phyloP scores from a whole-genome alignment of 2,113 vertebrate genomes.

The Xenopus borealis region DNA sequence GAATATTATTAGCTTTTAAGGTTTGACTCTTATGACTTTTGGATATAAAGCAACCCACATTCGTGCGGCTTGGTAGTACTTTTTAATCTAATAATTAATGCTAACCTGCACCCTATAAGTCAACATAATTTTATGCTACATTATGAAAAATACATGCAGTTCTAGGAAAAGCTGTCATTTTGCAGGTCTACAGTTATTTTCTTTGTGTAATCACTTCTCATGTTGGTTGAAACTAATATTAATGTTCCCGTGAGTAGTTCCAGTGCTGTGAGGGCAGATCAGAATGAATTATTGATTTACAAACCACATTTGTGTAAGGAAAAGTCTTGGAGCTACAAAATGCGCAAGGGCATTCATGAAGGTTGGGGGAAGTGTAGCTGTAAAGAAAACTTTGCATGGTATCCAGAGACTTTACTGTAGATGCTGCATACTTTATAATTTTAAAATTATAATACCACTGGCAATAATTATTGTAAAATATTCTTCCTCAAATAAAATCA shows the following conservation, averaged over 20 bases:
- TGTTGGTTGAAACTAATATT: constrained; percentile 23
- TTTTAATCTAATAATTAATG: not conserved
- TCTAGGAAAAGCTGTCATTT: not conserved
- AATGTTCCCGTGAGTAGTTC: constrained; percentile 14
- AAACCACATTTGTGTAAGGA: constrained; percentile 43
- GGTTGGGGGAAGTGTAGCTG: constrained; percentile 7
- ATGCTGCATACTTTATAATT: constrained; percentile 5
- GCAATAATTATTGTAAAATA: constrained; percentile 28
- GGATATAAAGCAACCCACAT: constrained; percentile 4
- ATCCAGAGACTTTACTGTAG: constrained; percentile 13
- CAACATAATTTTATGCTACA: not conserved
- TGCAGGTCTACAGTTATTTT: constrained; percentile 11
- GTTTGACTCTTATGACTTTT: constrained; percentile 19
- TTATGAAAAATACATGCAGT: constrained; percentile 7
- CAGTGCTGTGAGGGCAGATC: constrained; percentile 23
- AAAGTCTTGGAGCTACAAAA: constrained; percentile 27
- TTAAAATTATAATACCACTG: constrained; percentile 23
- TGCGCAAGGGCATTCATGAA: constrained; percentile 22
- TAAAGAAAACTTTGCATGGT: not conserved
- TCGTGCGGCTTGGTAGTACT: not conserved
- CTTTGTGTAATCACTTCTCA: constrained; percentile 16
- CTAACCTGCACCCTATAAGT: not conserved
- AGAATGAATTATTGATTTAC: constrained; percentile 44
- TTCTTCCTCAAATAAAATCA: constrained; percentile 23
- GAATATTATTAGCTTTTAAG: constrained; percentile 29